Evolutionary conservation across 2,888 invertebrate species (phyloP), one percentile per base, ranked within the genome.

Genomic region (Drosophila nigricruria): DNA sequence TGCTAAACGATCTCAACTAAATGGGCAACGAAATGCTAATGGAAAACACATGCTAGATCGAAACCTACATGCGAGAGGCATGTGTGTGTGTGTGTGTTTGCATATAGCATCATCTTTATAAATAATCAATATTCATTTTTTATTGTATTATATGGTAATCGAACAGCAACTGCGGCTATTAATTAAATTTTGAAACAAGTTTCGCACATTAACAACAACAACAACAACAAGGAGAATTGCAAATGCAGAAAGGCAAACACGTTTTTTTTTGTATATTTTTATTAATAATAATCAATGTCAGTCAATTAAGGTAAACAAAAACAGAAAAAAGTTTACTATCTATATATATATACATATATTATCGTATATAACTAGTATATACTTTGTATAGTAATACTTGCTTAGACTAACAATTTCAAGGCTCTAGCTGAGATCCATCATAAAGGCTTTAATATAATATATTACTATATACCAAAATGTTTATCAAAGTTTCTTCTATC

Each of bases 271-370:
- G 16, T 53, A 16, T 34, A 5, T 34, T 49, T 59, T 42, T 56
- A 75, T 82, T 83, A 79, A 71, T 79, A 77, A 79, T 71, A 84
- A 85, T 82, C 81, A 75, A 82, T 71, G 70, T 58, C 80, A 73
- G 65, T 68, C 71, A 83, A 86, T 77, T 78, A 74, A 67, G 68
- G n/a, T 36, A 65, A 38, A 25, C 18, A 38, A 38, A 12, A 23
- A 23, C n/a, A n/a, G n/a, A 16, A 45, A 2, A 45, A 25, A 45
- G 16, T 14, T 54, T 18, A 38, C 27, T 27, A 27, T 8, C 4
- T 18, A 4, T 25, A 12, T 25, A 25, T 12, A n/a, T 12, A 49
- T 12, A 30, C 8, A 43, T 49, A 30, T 32, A 20, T 49, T 12
- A n/a, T n/a, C n/a, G 14, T 20, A 3, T 49, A 3, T 23, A 43